Percentiles rank a stretch among this genome's conserved stretches.
These are phyloP conservation scores for Saturnia japonica DNA, from an alignment of 2,888 invertebrate genomes.

Conservation along the genomic window DNA sequence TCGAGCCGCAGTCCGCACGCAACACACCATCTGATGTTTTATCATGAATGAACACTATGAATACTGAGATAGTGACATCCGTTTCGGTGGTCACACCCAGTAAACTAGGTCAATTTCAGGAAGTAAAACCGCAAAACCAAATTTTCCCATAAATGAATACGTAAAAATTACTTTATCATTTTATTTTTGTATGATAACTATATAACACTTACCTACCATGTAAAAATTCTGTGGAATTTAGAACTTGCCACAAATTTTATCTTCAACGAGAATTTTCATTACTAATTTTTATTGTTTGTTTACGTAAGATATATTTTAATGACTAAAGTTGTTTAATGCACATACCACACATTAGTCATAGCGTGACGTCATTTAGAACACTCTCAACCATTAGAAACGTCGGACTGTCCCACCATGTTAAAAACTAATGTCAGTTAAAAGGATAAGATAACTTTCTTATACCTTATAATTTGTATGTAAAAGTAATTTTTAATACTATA, in stretches of 20 bases:
- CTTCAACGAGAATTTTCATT: background rate
- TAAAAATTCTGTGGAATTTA: background rate
- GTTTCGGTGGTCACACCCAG: conserved; percentile 52
- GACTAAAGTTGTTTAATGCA: background rate
- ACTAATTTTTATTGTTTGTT: background rate
- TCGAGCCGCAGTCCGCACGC: conserved; percentile 38
- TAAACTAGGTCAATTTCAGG: conserved; percentile 67
- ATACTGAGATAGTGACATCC: conserved; percentile 68
- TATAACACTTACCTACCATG: background rate
- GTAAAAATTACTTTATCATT: conserved; percentile 10
- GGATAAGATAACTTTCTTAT: too few species aligned
- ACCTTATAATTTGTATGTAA: background rate
- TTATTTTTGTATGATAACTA: background rate
- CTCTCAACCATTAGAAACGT: background rate
- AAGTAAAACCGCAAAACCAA: conserved; percentile 70
- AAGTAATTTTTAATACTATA: too few species aligned
- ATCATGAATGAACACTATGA: conserved; percentile 50
- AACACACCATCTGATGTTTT: conserved; percentile 59
- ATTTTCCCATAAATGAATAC: conserved; percentile 45
- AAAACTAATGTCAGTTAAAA: background rate
- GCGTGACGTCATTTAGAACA: conserved; percentile 2
- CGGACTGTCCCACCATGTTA: background rate
- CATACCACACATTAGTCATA: background rate
- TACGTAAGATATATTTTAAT: background rate
- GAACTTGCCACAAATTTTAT: background rate